Conservation (phyloP, 35 echinoderm and acorn worm genomes). For the Diadema setosum region DNA sequence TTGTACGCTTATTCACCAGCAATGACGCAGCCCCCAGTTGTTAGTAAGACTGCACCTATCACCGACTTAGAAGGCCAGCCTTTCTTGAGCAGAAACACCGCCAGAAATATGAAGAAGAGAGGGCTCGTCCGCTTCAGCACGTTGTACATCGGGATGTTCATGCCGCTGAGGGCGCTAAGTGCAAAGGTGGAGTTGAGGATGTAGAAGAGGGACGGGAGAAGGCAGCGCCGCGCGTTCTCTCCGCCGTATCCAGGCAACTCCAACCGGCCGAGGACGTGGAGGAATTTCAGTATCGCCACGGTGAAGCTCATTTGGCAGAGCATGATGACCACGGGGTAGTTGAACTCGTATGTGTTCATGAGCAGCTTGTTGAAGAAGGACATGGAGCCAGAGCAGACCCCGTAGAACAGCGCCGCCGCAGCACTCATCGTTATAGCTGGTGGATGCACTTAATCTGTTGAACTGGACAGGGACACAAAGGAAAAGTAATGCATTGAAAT, state of each 20-base stretch:
- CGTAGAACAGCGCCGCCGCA: constrained; percentile 63
- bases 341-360: constrained; percentile 57
- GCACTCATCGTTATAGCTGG: constrained; percentile 43
- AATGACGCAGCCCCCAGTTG: constrained; percentile 66
- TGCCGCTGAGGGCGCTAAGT: constrained; percentile 58
- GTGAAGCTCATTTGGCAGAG: constrained; percentile 78
- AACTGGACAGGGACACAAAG: too few species aligned
- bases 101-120: constrained; percentile 54
- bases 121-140: constrained; percentile 79
- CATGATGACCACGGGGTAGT: constrained; percentile 70
- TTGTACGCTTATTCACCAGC: too few species aligned
- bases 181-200: constrained; percentile 66
- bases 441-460: too few species aligned
- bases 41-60: constrained; percentile 40
- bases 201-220: constrained; percentile 70
- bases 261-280: neutral
- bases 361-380: constrained; percentile 78
- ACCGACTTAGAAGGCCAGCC: constrained; percentile 24
- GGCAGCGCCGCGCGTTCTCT: constrained; percentile 25
- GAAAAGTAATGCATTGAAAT: too few species aligned
- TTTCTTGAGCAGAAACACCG: constrained; percentile 56
- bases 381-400: constrained; percentile 77
- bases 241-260: neutral
- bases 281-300: constrained; percentile 12
- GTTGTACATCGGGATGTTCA: constrained; percentile 95